Evolutionary conservation across 2,113 vertebrate genomes (phyloP), one percentile per base, ranked within the genome.

Genomic region (Aphyosemion australe): DNA sequence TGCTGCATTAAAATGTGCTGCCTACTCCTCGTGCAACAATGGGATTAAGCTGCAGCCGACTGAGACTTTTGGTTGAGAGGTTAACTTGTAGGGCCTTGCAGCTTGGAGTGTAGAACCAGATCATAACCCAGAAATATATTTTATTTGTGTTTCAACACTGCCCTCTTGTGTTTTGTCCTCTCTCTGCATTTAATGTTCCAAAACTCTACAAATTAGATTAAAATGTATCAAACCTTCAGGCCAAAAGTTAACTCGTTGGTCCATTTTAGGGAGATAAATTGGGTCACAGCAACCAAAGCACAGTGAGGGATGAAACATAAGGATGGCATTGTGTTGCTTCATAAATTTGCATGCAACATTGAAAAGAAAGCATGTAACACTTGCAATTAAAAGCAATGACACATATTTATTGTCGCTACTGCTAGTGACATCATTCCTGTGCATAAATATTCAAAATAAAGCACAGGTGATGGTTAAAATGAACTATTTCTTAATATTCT

Each of bases 71-170:
- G 62, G 41, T 15, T 14, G 1, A 37, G 46, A 70, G 69, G 58
- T 65, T 72, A 56, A 67, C 71, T 37, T 53, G 58, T 16, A 51
- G 42, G 3, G 39, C n/a, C 50, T 58, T 71, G 53, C 31, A 51
- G 52, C 43, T 16, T 21, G 12, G 41, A 45, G 16, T 51, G 12
- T 41, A 2, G 45, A 13, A 5, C 19, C 37, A 10, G 12, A 12
- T 6, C 0, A 11, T 1, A 12, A n/a, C 48, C 16, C 45, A 19
- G 13, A 19, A 37, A 20, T 2, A 1, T n/a, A n/a, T 14, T 32
- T 71, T 48, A 21, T 39, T 51, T 67, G 67, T 68, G 80, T 58
- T 69, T 88, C 89, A 90, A 91, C 65, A 91, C 89, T 92, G 92
- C 91, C 91, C 83, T 85, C 92, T 91, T 77, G 88, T 91, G 92